Evolutionary conservation across 2,797 vertebrate species (phyloP), one percentile per base, ranked within the genome.

Genomic region (Acipenser oxyrinchus): DNA sequence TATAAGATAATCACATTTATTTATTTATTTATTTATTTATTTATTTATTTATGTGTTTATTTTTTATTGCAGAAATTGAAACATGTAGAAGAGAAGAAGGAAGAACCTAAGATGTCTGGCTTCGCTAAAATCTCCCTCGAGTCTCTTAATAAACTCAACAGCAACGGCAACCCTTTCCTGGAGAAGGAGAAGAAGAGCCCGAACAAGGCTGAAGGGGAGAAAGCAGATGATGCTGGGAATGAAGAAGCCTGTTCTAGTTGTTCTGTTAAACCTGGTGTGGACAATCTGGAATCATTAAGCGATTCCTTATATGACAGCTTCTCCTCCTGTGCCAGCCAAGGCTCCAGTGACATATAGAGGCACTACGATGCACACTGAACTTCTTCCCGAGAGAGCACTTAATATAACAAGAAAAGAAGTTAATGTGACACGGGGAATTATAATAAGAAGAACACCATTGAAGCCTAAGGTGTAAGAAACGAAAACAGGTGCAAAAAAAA

Each of bases 291-390:
- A 70, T 93, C 92, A 48, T 77, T 94, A 74, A 93, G 92, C 0
- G 91, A 95, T 82, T 95, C 93, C 10, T 86, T 95, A 1, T 96
- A 94, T 0, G 91, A 96, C 64, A 94, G 93, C 74, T 94, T 95
- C 85, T 95, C 93, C 68, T 93, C 93, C 6, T 93, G 91, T 51
- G 76, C 91, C 78, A 95, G 93, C 72, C 93, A 93, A 74, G 88
- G 84, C 73, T 96, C 93, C 50, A 90, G 89, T 5, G 90, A 91
- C 0, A 78, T 83, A 49, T 93, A 88, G 84, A 68, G 68, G 72
- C 68, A 2, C 15, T 52, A 37, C 7, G 48, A 57, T 18, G 10
- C 7, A 10, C 6, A 6, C 6, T 11, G 66, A 76, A 66, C 70
- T 68, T 58, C 48, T 70, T 61, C 50, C 8, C 61, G 50, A 66